Percentiles rank a stretch among this genome's conserved stretches.
Evolutionary conservation across 2,888 invertebrate species (phyloP).

Genomic region (Emmelina monodactyla): DNA sequence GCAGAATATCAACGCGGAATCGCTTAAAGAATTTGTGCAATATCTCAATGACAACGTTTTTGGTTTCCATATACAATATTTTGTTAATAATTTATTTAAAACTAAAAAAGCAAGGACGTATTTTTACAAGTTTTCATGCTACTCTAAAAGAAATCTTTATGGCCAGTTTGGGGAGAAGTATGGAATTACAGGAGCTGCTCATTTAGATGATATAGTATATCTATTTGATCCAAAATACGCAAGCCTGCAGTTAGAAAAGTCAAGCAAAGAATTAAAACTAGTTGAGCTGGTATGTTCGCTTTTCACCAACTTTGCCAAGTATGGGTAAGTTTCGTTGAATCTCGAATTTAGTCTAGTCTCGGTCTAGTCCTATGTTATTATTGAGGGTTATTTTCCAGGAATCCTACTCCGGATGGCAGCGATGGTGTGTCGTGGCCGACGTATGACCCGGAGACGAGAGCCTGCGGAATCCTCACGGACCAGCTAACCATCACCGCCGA

Average conservation of each 20-base stretch:
- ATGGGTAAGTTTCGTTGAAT: conserved; percentile 37
- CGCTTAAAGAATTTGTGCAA: conserved; percentile 22
- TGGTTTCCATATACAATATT: conserved; percentile 20
- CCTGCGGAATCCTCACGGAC: conserved; percentile 32
- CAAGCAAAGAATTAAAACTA: conserved; percentile 25
- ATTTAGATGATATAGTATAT: conserved; percentile 37
- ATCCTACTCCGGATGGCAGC: conserved; percentile 32
- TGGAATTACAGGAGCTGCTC: conserved; percentile 27
- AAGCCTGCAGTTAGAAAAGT: conserved; percentile 24
- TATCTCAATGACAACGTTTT: conserved; percentile 21
- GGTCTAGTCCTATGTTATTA: too few species aligned
- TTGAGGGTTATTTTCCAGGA: conserved; percentile 29
- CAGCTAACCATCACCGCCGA: conserved; percentile 19
- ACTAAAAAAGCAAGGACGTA: conserved; percentile 19
- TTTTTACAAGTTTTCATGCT: conserved; percentile 28
- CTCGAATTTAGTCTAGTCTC: too few species aligned
- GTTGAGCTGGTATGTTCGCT: conserved; percentile 27
- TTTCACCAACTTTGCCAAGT: conserved; percentile 41
- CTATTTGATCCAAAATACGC: conserved; percentile 27
- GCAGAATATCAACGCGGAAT: conserved; percentile 14
- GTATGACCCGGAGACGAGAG: conserved; percentile 21
- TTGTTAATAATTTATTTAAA: conserved; percentile 17
- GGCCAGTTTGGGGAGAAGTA: conserved; percentile 22
- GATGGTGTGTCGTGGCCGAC: conserved; percentile 31
- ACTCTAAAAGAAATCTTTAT: conserved; percentile 29